These are phyloP conservation scores for Apaloderma vittatum DNA, from an alignment of 2,113 vertebrate species.

Conservation along the genomic window DNA sequence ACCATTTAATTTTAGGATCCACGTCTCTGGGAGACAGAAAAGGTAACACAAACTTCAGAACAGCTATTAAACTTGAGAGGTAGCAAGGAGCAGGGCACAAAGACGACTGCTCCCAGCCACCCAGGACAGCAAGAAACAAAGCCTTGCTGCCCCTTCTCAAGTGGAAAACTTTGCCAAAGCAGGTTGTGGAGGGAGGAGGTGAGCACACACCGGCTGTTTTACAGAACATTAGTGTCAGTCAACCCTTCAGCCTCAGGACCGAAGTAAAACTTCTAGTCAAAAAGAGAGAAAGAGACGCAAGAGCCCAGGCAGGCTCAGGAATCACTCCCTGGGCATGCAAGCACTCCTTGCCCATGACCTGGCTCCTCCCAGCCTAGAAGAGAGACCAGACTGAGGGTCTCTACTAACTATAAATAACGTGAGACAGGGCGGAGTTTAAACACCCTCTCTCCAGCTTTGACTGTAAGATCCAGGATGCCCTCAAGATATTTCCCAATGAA, in stretches of 20 bases:
- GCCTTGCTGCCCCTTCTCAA: not conserved
- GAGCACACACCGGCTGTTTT: not conserved
- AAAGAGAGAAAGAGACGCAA: not conserved
- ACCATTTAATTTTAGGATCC: constrained; percentile 5
- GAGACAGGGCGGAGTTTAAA: not conserved
- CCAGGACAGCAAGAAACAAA: not conserved
- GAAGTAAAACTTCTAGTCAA: not conserved
- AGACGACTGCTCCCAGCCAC: not conserved
- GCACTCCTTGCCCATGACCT: fast-evolving
- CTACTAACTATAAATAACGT: too few species aligned
- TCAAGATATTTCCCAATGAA: not conserved
- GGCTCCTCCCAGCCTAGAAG: not conserved
- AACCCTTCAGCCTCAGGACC: not conserved
- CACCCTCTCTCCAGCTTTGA: not conserved
- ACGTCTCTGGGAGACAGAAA: not conserved
- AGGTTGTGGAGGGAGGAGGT: not conserved
- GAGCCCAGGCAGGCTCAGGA: not conserved
- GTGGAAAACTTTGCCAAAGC: not conserved
- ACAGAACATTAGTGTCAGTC: not conserved
- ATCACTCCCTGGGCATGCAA: fast-evolving
- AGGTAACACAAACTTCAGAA: not conserved
- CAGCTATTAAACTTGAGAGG: not conserved
- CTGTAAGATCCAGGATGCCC: not conserved
- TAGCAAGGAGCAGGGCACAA: not conserved
- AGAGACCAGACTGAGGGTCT: not conserved